Base-by-base conservation (phyloP, 2,113 vertebrate species). In the Sminthopsis crassicaudata region DNA sequence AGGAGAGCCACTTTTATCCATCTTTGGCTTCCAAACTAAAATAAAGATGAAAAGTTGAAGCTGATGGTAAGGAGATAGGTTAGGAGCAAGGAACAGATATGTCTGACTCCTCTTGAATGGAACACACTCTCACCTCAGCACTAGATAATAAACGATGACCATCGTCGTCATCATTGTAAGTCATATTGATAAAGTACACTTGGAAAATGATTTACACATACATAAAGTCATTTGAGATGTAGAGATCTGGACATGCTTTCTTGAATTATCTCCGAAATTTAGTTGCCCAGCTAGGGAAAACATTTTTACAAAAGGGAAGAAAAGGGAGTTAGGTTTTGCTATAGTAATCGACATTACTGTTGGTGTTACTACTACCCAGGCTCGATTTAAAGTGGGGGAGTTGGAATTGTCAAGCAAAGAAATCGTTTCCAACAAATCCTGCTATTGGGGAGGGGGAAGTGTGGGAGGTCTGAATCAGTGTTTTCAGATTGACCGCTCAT, bases 381-480 rank as follows among this genome's bases (percentile, higher is more conserved):
- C 67, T 22, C 67, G 19, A 42, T 84, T 84, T 22, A 84, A 42
- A 84, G 67, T 23, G 16, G 67, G 67, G 67, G 67, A 42, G 36
- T 42, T 84, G 67, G 67, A 84, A 84, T 42, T 42, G 42, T 60
- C 54, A 89, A 76, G 16, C 92, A 92, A 57, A 53, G 93, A 53
- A 46, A 54, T 48, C 46, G 89, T 90, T 67, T 92, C 90, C 60
- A 57, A 95, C 53, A 90, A 94, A 54, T 76, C 48, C 54, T 91
- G 67, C 67, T 84, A 42, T 10, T 12, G 60, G 50, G 54, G 42
- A 94, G 89, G 14, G 24, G 48, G 30, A 22, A 30, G 46, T 10
- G 50, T 6, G 27, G 42, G 27, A 30, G 36, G 25, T 22, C 91
- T 90, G 91, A 94, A 76, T 84, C 91, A 42, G 92, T 93, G 92